A percentile compares a stretch with the other conserved stretches of the same genome.
phyloP scores from a whole-genome alignment of 2,113 vertebrate species.

The Fregata magnificens region DNA sequence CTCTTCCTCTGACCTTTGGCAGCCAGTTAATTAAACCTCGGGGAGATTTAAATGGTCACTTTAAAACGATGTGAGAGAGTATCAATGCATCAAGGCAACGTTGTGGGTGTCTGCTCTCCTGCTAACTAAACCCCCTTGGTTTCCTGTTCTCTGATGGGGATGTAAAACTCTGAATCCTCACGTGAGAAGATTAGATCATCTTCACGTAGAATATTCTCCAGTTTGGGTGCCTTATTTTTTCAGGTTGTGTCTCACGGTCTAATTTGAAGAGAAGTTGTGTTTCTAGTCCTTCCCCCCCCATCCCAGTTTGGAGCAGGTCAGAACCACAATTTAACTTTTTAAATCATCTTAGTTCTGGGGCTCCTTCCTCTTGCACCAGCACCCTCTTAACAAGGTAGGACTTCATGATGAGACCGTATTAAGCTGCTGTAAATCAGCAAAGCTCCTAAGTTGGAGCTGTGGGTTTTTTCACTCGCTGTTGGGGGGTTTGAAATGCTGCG shows the following conservation, averaged over 20 bases:
- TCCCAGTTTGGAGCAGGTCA: background rate
- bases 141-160: background rate
- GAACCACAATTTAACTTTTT: background rate
- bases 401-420: rapidly evolving
- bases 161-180: background rate
- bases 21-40: background rate
- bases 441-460: background rate
- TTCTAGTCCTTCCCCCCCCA: background rate
- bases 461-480: rapidly evolving
- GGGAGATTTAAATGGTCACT: background rate
- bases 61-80: background rate
- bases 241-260: background rate
- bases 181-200: too few species aligned
- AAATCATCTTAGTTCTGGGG: background rate
- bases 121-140: background rate
- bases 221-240: background rate
- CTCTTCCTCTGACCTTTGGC: background rate
- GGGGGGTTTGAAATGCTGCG: background rate
- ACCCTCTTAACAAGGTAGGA: background rate
- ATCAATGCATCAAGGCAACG: rapidly evolving
- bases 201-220: too few species aligned
- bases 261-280: background rate
- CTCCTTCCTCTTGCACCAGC: background rate
- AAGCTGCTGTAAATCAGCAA: background rate
- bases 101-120: rapidly evolving